Conservation (phyloP, 2,113 vertebrate genomes). For the Sinocyclocheilus anophthalmus region DNA sequence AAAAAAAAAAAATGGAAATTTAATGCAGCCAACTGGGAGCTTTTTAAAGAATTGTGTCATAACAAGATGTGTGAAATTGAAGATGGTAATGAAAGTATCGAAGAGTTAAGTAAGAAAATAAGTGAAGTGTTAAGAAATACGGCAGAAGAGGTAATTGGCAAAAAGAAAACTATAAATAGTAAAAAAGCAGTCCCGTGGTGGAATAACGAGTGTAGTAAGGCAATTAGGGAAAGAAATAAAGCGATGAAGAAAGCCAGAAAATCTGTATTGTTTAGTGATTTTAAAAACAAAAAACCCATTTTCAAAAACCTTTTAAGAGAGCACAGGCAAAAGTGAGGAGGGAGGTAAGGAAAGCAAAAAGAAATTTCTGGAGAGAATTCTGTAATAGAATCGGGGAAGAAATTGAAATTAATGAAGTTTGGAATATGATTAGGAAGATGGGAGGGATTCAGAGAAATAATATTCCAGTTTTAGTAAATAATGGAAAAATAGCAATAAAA, state of each 20-base stretch:
- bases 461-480: neutral
- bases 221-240: neutral
- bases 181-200: too few relatives aligned
- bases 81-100: neutral
- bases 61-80: neutral
- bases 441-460: neutral
- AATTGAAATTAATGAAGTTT: neutral
- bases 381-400: neutral
- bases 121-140: too few relatives aligned
- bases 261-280: neutral
- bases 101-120: neutral
- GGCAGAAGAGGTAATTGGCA: too few relatives aligned
- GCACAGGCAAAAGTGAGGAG: neutral
- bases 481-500: neutral
- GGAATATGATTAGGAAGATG: slow-evolving; percentile 1
- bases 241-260: neutral
- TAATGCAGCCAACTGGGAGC: neutral
- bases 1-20: slow-evolving; percentile 6
- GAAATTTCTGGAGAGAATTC: neutral
- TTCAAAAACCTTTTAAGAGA: too few relatives aligned
- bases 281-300: too few relatives aligned
- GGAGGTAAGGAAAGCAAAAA: neutral
- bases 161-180: too few relatives aligned
- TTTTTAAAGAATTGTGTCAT: neutral
- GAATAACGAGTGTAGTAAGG: too few relatives aligned